These are phyloP conservation scores for Drosophila siamana DNA, from an alignment of 2,888 invertebrate species.

Conservation along the genomic window DNA sequence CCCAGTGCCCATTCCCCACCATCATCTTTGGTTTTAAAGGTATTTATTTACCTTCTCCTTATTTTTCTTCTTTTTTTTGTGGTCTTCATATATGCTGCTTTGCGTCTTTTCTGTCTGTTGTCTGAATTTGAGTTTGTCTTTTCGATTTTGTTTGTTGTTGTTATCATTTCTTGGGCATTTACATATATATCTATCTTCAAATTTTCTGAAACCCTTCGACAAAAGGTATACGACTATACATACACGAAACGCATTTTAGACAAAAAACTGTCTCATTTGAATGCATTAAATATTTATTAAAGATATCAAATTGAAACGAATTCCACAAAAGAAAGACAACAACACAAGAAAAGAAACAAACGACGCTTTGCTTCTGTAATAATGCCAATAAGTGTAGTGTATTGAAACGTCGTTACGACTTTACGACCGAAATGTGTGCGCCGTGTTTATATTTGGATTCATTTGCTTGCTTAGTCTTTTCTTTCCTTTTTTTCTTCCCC, in stretches of 20 bases:
- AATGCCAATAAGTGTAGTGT: background rate
- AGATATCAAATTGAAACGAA: background rate
- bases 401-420: background rate
- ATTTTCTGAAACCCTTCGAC: conserved; percentile 17
- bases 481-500: conserved; percentile 7
- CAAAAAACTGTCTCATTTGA: background rate
- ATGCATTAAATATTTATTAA: background rate
- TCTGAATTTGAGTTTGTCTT: conserved; percentile 30
- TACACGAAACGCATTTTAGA: background rate
- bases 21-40: conserved; percentile 41
- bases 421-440: background rate
- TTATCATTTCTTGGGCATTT: conserved; percentile 55
- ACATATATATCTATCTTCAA: conserved; percentile 32
- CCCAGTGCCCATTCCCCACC: background rate
- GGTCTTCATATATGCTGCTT: conserved; percentile 23
- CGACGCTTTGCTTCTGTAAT: background rate
- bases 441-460: conserved; percentile 34
- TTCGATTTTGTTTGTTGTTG: conserved; percentile 65
- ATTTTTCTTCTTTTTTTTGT: conserved; percentile 24
- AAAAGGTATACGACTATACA: background rate
- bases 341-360: background rate
- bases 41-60: conserved; percentile 53
- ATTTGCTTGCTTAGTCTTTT: conserved; percentile 27
- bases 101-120: conserved; percentile 5
- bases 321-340: too few relatives aligned